Evolutionary conservation across 2,888 invertebrate species (phyloP).

Genomic region (Platynereis dumerilii): DNA sequence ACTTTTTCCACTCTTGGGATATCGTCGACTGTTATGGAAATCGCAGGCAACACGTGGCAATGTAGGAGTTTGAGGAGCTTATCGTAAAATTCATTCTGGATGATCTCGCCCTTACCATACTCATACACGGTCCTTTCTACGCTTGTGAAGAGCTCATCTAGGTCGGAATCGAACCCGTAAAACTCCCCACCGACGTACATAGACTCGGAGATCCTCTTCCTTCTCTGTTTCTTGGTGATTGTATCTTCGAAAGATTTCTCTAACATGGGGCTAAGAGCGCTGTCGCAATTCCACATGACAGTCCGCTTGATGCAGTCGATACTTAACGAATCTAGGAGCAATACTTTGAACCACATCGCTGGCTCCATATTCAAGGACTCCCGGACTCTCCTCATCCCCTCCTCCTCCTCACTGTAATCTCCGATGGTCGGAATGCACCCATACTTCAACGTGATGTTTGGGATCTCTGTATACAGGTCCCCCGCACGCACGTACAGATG

Average conservation of each 20-base stretch:
- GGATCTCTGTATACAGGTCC: constrained; percentile 26
- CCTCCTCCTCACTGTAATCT: constrained; percentile 11
- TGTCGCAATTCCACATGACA: constrained; percentile 41
- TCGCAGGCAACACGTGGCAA: constrained; percentile 49
- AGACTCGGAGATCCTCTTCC: constrained; percentile 30
- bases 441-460: constrained; percentile 27
- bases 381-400: background rate
- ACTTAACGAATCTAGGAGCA: constrained; percentile 47
- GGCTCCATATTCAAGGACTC: constrained; percentile 42
- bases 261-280: constrained; percentile 6
- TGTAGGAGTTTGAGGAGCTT: constrained; percentile 46
- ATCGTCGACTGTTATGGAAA: constrained; percentile 44
- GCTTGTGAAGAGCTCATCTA: constrained; percentile 47
- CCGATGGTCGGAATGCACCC: constrained; percentile 32
- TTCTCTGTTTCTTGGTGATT: background rate
- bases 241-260: background rate
- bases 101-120: constrained; percentile 22
- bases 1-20: constrained; percentile 35
- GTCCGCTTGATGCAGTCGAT: constrained; percentile 48
- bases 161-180: constrained; percentile 48
- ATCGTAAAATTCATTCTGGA: constrained; percentile 27
- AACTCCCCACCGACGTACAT: constrained; percentile 39
- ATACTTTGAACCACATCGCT: constrained; percentile 54
- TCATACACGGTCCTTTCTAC: constrained; percentile 20
- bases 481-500: constrained; percentile 15